Evolutionary conservation across 2,113 vertebrate genomes (phyloP), one percentile per base, ranked within the genome.

Genomic region (Psephotus haematonotus): DNA sequence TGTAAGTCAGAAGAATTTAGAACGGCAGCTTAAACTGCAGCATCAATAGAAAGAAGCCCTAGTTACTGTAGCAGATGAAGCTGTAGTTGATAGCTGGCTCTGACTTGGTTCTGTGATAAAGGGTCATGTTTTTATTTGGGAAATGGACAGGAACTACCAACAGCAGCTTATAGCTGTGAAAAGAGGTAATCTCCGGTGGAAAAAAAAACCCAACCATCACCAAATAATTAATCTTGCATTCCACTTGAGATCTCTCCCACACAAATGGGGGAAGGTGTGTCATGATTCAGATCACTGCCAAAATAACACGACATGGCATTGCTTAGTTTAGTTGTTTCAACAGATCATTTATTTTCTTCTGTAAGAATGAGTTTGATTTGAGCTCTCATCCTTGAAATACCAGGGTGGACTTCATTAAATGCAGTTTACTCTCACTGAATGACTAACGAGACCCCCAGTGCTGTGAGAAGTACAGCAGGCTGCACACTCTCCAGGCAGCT

Each of bases 161-260:
- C 60, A 88, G 88, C 55, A 93, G 60, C 72, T 92, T 82, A 95
- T 62, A 92, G 88, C 68, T 80, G 10, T 68, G 82, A 35, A 76
- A 85, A 79, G 49, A 95, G 75, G 89, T 93, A 81, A 95, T 93
- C 70, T 55, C 88, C 15, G 1, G 65, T 89, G 64, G 90, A 80
- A 94, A 89, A 95, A 95, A 82, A 86, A 3, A 4, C 33, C 35
- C 77, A 88, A 41, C 78, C 23, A 6, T 53, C 82, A 82, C 83
- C 8, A 15, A 85, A 89, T 89, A 89, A 95, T 95, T 96, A 80
- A 92, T 91, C 87, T 68, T 55, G 64, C 94, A 93, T 96, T 97
- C 92, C 92, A 82, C 49, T 95, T 65, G 49, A 57, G n/a, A 63
- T 85, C 60, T 92, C 95, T 94, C 95, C 96, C 92, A 95, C 95